phyloP scores from a whole-genome alignment of 2,113 vertebrate genomes.

The Reinhardtius hippoglossoides region DNA sequence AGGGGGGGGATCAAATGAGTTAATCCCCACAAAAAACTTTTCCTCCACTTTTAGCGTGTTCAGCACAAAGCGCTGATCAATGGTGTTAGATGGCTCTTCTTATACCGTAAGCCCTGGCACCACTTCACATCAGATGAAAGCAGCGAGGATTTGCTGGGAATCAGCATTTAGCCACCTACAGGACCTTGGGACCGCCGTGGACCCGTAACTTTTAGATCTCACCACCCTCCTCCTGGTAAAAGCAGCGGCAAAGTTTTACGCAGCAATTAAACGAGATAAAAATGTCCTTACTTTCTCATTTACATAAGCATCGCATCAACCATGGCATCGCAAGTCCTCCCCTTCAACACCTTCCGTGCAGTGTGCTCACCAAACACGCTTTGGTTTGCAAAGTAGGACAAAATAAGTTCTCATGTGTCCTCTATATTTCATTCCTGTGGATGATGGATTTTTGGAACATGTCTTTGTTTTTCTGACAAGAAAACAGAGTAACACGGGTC shows the following conservation, averaged over 20 bases:
- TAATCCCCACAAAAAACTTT: slow-evolving; percentile 49
- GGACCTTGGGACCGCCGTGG: slow-evolving; percentile 32
- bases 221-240: slow-evolving; percentile 2
- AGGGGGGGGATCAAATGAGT: slow-evolving; percentile 61
- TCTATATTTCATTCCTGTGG: not conserved
- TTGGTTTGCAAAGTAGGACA: not conserved
- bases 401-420: not conserved
- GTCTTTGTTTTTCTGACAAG: slow-evolving; percentile 12
- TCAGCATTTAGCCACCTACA: slow-evolving; percentile 60
- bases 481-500: slow-evolving; percentile 26
- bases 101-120: slow-evolving; percentile 56
- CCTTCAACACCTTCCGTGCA: not conserved
- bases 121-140: slow-evolving; percentile 67
- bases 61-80: slow-evolving; percentile 76
- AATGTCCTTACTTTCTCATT: not conserved
- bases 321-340: too few relatives aligned
- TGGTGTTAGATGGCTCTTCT: slow-evolving; percentile 56
- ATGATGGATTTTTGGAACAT: not conserved
- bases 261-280: not conserved
- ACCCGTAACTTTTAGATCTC: slow-evolving; percentile 39
- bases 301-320: not conserved
- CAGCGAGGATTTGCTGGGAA: slow-evolving; percentile 54
- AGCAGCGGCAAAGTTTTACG: slow-evolving; percentile 6
- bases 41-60: slow-evolving; percentile 46
- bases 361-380: not conserved